Conservation (phyloP, 2,797 vertebrate species). For the Micromesistius poutassou region DNA sequence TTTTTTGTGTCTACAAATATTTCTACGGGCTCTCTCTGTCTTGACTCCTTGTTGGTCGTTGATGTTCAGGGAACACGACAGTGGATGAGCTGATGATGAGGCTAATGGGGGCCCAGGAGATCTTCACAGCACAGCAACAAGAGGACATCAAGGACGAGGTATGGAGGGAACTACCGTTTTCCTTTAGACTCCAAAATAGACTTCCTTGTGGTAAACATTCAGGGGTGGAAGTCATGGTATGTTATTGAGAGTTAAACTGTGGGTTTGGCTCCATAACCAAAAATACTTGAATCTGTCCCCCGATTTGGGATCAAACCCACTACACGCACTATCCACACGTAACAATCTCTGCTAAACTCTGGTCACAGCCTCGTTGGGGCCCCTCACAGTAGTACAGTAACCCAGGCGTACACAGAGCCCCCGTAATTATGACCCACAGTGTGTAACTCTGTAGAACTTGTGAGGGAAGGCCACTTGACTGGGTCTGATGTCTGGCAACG, state of each 20-base stretch:
- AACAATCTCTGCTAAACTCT: neutral
- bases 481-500: neutral
- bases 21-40: constrained; percentile 12
- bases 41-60: constrained; percentile 15
- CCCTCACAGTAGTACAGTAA: neutral
- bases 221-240: too few relatives aligned
- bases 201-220: neutral
- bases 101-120: constrained; percentile 98
- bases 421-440: neutral
- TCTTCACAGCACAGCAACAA: constrained; percentile 97
- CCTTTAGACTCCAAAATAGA: neutral
- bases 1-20: constrained; percentile 17
- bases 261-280: neutral
- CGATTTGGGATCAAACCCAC: neutral
- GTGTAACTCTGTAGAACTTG: neutral
- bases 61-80: constrained; percentile 90
- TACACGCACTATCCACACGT: neutral
- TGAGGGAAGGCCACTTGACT: neutral
- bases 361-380: neutral
- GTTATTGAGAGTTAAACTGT: too few relatives aligned
- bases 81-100: constrained; percentile 99
- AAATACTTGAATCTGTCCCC: too few relatives aligned
- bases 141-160: constrained; percentile 99
- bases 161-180: constrained; percentile 28
- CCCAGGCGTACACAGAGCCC: neutral